Percentiles rank a stretch among this genome's conserved stretches.
Conservation (phyloP, 2,113 vertebrate genomes). For the Psophia crepitans region DNA sequence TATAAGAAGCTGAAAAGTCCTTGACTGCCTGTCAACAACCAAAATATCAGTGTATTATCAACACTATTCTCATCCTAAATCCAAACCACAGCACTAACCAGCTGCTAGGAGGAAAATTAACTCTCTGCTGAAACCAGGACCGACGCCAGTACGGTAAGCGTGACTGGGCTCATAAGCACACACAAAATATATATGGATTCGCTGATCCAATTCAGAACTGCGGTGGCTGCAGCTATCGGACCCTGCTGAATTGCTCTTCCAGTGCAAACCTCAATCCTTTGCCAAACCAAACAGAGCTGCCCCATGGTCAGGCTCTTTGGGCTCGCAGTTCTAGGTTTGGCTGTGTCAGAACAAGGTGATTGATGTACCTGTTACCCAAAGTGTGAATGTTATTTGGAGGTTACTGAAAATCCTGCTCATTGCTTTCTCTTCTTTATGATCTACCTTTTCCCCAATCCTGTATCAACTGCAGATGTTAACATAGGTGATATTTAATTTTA, state of each 20-base stretch:
- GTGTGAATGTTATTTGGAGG: neutral
- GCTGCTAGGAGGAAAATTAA: no score
- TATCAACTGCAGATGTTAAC: neutral
- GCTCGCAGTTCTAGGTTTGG: neutral
- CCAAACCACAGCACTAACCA: no score
- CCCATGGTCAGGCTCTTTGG: rapidly evolving
- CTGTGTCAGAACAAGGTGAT: neutral
- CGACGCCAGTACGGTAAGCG: neutral
- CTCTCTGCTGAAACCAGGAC: no score
- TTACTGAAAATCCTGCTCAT: neutral
- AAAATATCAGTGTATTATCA: no score
- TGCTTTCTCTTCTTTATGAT: neutral
- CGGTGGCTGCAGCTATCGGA: neutral
- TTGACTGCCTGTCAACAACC: no score
- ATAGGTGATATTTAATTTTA: neutral
- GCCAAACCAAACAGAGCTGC: neutral
- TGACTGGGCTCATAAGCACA: neutral
- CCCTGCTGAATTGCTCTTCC: neutral
- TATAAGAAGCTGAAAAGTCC: no score
- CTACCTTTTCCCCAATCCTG: neutral
- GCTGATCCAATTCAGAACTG: neutral
- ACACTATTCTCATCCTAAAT: no score
- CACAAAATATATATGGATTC: neutral
- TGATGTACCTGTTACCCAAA: neutral
- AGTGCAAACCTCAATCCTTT: neutral